Base-by-base conservation (phyloP, 2,797 vertebrate genomes). In the Pseudochirops corinnae region DNA sequence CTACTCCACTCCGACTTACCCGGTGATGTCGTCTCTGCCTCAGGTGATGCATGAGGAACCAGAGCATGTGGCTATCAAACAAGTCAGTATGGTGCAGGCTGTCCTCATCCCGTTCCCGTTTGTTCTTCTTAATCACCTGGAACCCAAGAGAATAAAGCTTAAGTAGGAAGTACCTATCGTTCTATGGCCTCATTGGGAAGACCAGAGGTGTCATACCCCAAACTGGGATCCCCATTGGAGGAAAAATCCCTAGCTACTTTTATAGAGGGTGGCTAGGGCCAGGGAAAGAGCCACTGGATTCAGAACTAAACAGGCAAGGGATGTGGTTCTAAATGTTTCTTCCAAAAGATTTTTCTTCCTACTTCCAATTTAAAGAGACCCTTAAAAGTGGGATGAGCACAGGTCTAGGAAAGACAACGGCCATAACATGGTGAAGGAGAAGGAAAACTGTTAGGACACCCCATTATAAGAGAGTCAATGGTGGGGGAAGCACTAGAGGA, bases 41-140 rank as follows among this genome's bases (percentile, higher is more conserved):
- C 99, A 99, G 99, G 99, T 99, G 99, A 97, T 99, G 99, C 99
- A 99, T 99, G 93, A 99, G 99, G 98, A 99, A 99, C 99, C 99
- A 99, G 95, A 99, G 99, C 98, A 99, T 99, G 98, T 99, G 99
- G 95, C 99, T 99, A 98, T 99, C 99, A 0, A 99, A 99, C 98
- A 99, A 99, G 98, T 99, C 99, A 0, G 99, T 99, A 57, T 99
- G 99, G 93, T 99, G 99, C 93, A 99, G 98, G 87, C 99, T 99
- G 98, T 99, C 99, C 96, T 99, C 99, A 0, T 99, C 99, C 0
- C 99, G 99, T 96, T 99, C 99, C 50, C 99, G 99, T 98, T 99
- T 99, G 98, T 99, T 99, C 98, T 99, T 99, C 99, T 99, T 99
- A 98, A 99, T 99, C 97, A 99, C 99, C 99, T 99, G 97, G 4